Evolutionary conservation across 92 coral and sea anemone species (phyloP).

Genomic region (Montipora capitata): DNA sequence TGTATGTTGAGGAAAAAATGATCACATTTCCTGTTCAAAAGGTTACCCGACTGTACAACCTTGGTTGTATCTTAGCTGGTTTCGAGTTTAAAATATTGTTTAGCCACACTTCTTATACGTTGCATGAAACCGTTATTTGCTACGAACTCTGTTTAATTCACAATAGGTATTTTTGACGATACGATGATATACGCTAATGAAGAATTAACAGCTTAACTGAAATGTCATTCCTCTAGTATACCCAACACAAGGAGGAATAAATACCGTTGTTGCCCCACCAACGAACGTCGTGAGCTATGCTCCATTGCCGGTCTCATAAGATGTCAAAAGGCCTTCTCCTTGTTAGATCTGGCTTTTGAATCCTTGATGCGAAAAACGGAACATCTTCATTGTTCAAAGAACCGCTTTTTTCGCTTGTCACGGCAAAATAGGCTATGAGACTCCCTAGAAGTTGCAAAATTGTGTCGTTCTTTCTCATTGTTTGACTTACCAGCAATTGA

Average conservation of each 20-base stretch:
- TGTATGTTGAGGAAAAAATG: neutral
- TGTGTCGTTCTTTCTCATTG: neutral
- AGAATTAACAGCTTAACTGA: neutral
- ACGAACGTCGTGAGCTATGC: constrained; percentile 12
- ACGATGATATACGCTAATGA: no score
- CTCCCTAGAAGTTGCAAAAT: neutral
- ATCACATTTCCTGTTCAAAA: neutral
- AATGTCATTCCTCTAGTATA: neutral
- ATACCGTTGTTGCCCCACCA: neutral
- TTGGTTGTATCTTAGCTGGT: neutral
- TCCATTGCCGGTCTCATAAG: constrained; percentile 2
- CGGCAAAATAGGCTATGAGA: neutral
- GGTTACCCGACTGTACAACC: neutral
- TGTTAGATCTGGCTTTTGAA: neutral
- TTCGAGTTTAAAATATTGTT: neutral
- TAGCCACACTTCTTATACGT: neutral
- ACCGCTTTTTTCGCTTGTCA: neutral
- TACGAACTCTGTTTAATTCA: no score
- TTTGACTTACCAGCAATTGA: constrained; percentile 18
- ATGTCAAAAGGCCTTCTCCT: neutral
- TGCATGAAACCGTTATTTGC: no score
- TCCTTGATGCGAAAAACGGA: neutral
- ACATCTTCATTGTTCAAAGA: neutral
- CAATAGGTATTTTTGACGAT: no score
- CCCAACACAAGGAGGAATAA: constrained; percentile 23